A percentile compares a stretch with the other conserved stretches of the same genome.
phyloP scores from a whole-genome alignment of 2,888 invertebrate genomes.

The Lydus trimaculatus region DNA sequence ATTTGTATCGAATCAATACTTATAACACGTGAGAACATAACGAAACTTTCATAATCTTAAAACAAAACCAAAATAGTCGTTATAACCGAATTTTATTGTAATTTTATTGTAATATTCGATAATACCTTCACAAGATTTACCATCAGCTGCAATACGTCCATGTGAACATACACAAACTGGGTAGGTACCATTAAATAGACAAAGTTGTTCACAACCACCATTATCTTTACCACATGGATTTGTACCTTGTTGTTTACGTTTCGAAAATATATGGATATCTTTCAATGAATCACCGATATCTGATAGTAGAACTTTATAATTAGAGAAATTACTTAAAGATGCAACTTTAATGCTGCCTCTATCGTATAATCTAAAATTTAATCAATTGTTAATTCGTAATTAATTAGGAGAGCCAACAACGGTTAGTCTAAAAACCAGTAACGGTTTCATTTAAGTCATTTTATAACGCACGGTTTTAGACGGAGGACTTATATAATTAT shows the following conservation, averaged over 20 bases:
- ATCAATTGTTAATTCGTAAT: too few species aligned
- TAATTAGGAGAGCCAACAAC: too few species aligned
- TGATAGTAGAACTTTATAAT: constrained; percentile 64
- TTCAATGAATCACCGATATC: constrained; percentile 72
- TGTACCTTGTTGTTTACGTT: constrained; percentile 63
- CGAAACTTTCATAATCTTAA: constrained; percentile 78
- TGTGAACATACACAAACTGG: constrained; percentile 84
- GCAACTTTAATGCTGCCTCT: constrained; percentile 73
- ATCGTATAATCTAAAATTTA: constrained; percentile 59
- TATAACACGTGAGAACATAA: constrained; percentile 83
- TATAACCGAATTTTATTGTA: constrained; percentile 14
- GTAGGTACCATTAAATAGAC: constrained; percentile 72
- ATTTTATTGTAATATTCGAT: constrained; percentile 6
- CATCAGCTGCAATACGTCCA: constrained; percentile 74
- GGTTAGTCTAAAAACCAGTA: too few species aligned
- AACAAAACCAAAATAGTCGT: constrained; percentile 6
- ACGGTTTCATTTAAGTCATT: too few species aligned
- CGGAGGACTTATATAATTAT: too few species aligned
- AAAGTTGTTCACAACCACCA: constrained; percentile 81
- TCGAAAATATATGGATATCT: constrained; percentile 72
- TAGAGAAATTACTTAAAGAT: constrained; percentile 67
- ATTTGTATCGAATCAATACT: constrained; percentile 84
- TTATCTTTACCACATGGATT: constrained; percentile 73
- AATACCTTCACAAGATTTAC: constrained; percentile 70
- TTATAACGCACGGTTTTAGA: too few species aligned